Conservation (phyloP, 2,113 vertebrate species). For the Galemys pyrenaicus region DNA sequence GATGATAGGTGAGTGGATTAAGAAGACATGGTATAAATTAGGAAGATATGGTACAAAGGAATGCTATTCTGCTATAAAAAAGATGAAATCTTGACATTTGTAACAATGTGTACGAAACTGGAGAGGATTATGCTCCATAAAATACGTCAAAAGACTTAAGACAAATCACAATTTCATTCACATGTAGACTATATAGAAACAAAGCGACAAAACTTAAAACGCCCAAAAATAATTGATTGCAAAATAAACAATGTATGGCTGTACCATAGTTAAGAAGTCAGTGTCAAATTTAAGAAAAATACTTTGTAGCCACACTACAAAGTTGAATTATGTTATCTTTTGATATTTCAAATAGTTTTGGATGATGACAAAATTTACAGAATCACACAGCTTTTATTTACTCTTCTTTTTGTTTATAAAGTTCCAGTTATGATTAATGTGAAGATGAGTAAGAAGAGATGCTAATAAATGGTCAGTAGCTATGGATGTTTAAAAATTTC, state of each 20-base stretch:
- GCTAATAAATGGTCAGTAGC: background rate
- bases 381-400: background rate
- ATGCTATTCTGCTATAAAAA: too few relatives aligned
- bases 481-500: conserved; percentile 52
- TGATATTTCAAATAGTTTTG: background rate
- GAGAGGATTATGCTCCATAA: too few relatives aligned
- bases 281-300: background rate
- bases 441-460: background rate
- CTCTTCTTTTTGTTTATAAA: conserved; percentile 11
- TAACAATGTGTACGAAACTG: too few relatives aligned
- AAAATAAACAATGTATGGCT: background rate
- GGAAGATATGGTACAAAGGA: too few relatives aligned
- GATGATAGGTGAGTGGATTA: too few relatives aligned
- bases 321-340: background rate
- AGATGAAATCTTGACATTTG: too few relatives aligned
- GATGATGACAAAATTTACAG: background rate
- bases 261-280: background rate
- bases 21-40: too few relatives aligned
- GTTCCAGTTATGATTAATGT: background rate
- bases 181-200: too few relatives aligned
- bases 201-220: too few relatives aligned
- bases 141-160: too few relatives aligned
- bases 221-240: background rate
- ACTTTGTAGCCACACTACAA: background rate
- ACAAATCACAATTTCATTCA: too few relatives aligned